Base-by-base conservation (phyloP, 2,888 invertebrate species). In the Sesia bembeciformis region DNA sequence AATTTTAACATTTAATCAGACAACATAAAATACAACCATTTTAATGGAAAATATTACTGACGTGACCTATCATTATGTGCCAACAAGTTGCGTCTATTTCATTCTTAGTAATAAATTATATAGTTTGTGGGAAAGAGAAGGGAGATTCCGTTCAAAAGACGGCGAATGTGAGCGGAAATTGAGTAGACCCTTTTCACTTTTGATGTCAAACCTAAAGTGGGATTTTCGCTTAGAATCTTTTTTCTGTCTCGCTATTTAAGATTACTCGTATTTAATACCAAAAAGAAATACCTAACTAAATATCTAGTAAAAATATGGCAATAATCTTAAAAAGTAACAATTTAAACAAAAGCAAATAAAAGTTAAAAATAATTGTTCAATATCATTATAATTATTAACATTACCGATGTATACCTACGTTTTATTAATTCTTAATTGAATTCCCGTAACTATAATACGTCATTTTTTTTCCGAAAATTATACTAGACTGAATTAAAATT, bases 111-210 rank as follows among this genome's bases (percentile, higher is more conserved):
- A 46, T 46, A 46, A 8, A 6, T 5, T n/a, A 8, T n/a, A 46
- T 46, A 46, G 46, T 23, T 46, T 56, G 63, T 54, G 46, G n/a
- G 62, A 75, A 58, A 58, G 62, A 60, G 69, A 72, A 54, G 53
- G 58, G 52, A 43, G 54, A 58, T 57, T 61, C 59, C 49, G 41
- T 54, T 65, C 61, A 64, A 57, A 63, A 59, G 58, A 58, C 59
- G 59, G 58, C 62, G 59, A 63, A 64, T 65, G 62, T 57, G 59
- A 60, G 60, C 75, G 78, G 77, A 80, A 79, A 81, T 79, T 78
- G 75, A 68, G 65, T 62, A 60, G 73, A 81, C 79, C 80, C 79
- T 78, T 75, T 73, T 80, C 76, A 77, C 71, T 72, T 63, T 62
- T 61, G 59, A 64, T 52, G 63, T 59, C 51, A 49, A 46, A 54